Percentiles rank a stretch among this genome's conserved stretches.
These are phyloP conservation scores for Hylomyscus alleni DNA, from an alignment of 2,797 vertebrate species.

Conservation along the genomic window DNA sequence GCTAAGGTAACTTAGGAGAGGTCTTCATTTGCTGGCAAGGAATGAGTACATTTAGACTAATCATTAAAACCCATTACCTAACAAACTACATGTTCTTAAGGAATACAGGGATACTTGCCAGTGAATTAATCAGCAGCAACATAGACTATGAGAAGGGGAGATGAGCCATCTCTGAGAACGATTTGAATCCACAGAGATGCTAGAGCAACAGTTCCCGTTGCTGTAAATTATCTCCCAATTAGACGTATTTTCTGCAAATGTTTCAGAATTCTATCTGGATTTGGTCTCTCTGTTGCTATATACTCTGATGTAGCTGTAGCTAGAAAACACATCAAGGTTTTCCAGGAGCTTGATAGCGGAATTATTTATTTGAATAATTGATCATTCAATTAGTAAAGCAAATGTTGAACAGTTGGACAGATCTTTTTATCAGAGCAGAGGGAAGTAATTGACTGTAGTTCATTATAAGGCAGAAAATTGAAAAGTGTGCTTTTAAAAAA, in stretches of 20 bases:
- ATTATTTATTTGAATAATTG: conserved; percentile 89
- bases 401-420: conserved; percentile 87
- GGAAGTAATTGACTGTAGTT: conserved; percentile 85
- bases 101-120: conserved; percentile 69
- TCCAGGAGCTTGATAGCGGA: conserved; percentile 73
- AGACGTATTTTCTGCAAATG: conserved; percentile 65
- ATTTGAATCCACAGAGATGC: conserved; percentile 59
- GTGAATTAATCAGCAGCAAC: conserved; percentile 80
- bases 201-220: conserved; percentile 20
- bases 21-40: conserved; percentile 42
- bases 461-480: conserved; percentile 81
- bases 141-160: conserved; percentile 71
- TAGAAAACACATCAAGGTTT: conserved; percentile 47
- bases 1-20: conserved; percentile 63
- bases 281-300: conserved; percentile 49
- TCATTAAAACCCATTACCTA: conserved; percentile 85
- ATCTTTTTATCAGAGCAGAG: conserved; percentile 82
- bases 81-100: conserved; percentile 81
- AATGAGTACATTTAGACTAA: conserved; percentile 78
- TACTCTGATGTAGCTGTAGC: background rate
- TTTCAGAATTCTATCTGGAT: conserved; percentile 65
- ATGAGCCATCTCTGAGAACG: conserved; percentile 68
- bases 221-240: conserved; percentile 68
- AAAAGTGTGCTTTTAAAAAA: conserved; percentile 81
- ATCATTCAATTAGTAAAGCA: conserved; percentile 90